Percentiles rank a stretch among this genome's conserved stretches.
These are phyloP conservation scores for Trinorchestia longiramus DNA, from an alignment of 1,140 invertebrate species.

Conservation along the genomic window DNA sequence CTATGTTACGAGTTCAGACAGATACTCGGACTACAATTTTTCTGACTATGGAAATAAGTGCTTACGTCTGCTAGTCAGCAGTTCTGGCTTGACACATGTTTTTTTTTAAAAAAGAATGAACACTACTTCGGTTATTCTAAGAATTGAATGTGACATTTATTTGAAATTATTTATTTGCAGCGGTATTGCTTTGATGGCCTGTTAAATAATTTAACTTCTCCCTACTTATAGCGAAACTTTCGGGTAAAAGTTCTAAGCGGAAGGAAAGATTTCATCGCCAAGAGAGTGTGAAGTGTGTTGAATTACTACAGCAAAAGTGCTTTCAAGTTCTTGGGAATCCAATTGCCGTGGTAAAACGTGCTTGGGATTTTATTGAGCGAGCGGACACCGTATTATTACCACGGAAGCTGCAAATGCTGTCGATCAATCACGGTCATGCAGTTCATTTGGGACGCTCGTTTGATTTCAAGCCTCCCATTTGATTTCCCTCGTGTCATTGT, in stretches of 20 bases:
- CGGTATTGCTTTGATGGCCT: background rate
- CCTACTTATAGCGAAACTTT: background rate
- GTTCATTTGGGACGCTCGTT: background rate
- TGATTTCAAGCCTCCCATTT: background rate
- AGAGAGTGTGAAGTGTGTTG: background rate
- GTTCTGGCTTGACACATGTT: background rate
- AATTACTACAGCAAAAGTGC: background rate
- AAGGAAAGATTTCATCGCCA: background rate
- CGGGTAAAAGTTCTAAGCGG: background rate
- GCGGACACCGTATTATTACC: background rate
- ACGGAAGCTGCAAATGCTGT: background rate
- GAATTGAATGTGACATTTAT: background rate
- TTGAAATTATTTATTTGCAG: background rate
- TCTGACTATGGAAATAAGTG: background rate
- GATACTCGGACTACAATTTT: background rate
- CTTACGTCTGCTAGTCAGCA: background rate
- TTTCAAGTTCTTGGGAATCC: background rate
- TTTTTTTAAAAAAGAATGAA: background rate
- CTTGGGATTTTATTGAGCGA: background rate
- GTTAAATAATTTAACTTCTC: background rate
- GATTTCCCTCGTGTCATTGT: background rate
- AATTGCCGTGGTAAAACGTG: background rate
- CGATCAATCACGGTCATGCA: background rate
- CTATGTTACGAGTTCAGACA: background rate
- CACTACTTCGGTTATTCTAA: background rate